phyloP scores from a whole-genome alignment of 2,113 vertebrate genomes.

The Malaclemys terrapin region DNA sequence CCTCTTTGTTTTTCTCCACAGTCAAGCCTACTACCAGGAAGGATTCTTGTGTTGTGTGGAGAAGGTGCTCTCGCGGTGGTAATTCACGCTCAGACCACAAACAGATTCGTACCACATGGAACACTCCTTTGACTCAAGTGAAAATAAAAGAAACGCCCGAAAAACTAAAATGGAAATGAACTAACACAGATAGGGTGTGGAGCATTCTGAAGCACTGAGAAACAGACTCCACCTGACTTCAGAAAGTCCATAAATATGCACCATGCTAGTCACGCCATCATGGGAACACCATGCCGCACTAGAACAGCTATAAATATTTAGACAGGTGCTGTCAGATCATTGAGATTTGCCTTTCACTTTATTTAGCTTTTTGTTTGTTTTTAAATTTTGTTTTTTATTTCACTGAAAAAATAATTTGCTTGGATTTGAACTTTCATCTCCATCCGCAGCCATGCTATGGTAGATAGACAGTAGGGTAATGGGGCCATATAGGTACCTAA shows the following conservation, averaged over 20 bases:
- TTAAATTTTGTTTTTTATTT: background rate
- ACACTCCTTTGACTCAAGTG: no score
- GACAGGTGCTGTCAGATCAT: constrained; percentile 34
- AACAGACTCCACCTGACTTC: background rate
- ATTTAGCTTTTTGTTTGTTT: background rate
- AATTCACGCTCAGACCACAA: no score
- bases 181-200: fast-evolving
- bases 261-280: background rate
- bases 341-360: background rate
- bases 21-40: no score
- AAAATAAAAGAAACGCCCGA: no score
- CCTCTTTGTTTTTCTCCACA: no score
- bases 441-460: background rate
- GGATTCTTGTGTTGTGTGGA: no score
- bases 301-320: constrained; percentile 44
- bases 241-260: background rate
- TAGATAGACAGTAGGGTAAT: no score
- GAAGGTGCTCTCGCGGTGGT: no score
- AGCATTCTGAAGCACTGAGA: fast-evolving
- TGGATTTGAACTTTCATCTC: background rate
- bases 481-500: no score
- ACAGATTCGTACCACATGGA: no score
- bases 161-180: no score
- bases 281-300: constrained; percentile 31
- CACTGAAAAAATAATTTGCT: background rate